Percentiles rank a stretch among this genome's conserved stretches.
phyloP scores from a whole-genome alignment of 1,140 invertebrate species.

The Orius laevigatus region DNA sequence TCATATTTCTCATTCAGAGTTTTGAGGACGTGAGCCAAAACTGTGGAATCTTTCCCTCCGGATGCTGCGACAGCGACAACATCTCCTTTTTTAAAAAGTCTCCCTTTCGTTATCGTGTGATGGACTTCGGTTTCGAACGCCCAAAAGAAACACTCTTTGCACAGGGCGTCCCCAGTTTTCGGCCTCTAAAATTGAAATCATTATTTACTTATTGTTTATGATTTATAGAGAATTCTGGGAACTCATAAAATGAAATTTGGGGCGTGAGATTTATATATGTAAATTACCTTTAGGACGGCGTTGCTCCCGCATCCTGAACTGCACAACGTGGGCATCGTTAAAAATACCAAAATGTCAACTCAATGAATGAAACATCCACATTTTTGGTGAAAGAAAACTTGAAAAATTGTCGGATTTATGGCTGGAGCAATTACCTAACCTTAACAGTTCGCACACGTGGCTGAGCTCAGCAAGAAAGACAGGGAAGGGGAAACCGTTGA shows the following conservation, averaged over 20 bases:
- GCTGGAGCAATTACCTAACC: too few relatives aligned
- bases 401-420: too few relatives aligned
- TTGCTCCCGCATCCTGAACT: slow-evolving; percentile 50
- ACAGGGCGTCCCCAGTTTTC: slow-evolving; percentile 80
- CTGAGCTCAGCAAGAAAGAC: too few relatives aligned
- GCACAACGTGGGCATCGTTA: slow-evolving; percentile 42
- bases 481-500: too few relatives aligned
- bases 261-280: slow-evolving; percentile 12
- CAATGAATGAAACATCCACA: too few relatives aligned
- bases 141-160: slow-evolving; percentile 88
- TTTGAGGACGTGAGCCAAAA: slow-evolving; percentile 84
- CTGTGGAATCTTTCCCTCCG: slow-evolving; percentile 98
- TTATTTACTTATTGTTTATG: slow-evolving; percentile 7
- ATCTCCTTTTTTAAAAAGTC: slow-evolving; percentile 72
- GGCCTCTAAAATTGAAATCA: slow-evolving; percentile 46
- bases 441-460: too few relatives aligned
- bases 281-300: slow-evolving; percentile 49
- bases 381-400: too few relatives aligned
- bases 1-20: slow-evolving; percentile 78
- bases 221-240: background rate
- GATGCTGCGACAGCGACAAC: slow-evolving; percentile 91
- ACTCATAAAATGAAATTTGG: slow-evolving; percentile 8
- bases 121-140: slow-evolving; percentile 96
- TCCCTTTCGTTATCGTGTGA: slow-evolving; percentile 71
- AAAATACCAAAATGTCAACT: too few relatives aligned